Conservation (phyloP, 2,113 vertebrate genomes). For the Lethenteron camtschaticum region DNA sequence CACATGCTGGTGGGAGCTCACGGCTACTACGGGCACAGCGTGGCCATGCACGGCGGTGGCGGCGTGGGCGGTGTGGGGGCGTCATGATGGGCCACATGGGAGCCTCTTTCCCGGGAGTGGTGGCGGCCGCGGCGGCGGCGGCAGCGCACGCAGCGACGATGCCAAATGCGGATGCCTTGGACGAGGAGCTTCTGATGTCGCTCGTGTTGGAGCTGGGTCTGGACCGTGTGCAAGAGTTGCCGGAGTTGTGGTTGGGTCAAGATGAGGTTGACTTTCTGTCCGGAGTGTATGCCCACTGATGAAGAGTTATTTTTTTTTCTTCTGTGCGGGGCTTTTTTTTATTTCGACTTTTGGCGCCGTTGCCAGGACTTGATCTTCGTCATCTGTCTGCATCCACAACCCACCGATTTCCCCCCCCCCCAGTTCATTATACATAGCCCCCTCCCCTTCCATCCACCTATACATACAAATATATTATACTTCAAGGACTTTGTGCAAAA, state of each 20-base stretch:
- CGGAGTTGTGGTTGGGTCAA: conserved; percentile 86
- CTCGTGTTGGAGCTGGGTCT: conserved; percentile 76
- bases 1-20: too few species aligned
- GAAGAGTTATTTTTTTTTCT: neutral
- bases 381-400: too few species aligned
- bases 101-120: neutral
- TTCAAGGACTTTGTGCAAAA: too few species aligned
- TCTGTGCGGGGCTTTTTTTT: neutral
- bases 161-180: conserved; percentile 61
- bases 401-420: too few species aligned
- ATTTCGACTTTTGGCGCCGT: too few species aligned
- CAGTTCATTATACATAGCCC: too few species aligned
- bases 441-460: too few species aligned
- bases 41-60: too few species aligned
- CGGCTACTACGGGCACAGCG: too few species aligned
- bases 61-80: neutral
- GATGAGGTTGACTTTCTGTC: conserved; percentile 95
- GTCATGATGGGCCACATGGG: conserved; percentile 1
- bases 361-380: too few species aligned
- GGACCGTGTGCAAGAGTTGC: conserved; percentile 82
- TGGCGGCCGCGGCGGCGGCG: neutral
- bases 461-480: too few species aligned
- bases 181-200: conserved; percentile 82
- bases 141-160: neutral
- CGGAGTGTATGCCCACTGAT: conserved; percentile 12